A percentile compares a stretch with the other conserved stretches of the same genome.
Conservation (phyloP, 2,113 vertebrate genomes). For the Dryoscopus gambensis region DNA sequence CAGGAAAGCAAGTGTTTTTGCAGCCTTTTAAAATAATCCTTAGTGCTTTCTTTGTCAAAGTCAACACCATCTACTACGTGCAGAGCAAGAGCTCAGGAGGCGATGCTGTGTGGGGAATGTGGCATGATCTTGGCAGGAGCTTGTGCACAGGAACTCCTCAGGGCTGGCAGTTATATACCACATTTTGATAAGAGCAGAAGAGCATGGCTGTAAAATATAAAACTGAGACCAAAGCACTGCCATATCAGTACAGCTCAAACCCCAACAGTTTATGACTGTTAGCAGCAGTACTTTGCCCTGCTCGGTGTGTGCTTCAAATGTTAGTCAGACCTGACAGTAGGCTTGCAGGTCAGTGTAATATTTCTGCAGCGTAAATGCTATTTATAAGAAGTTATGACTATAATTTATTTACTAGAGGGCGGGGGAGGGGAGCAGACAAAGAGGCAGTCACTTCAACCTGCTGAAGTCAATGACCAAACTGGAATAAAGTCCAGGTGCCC, state of each 20-base stretch:
- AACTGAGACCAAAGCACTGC: conserved; percentile 6
- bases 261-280: not conserved
- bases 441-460: conserved; percentile 1
- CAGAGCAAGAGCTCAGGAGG: not conserved
- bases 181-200: not conserved
- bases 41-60: not conserved
- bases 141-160: not conserved
- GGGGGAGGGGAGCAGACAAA: not conserved
- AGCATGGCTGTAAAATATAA: not conserved
- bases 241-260: not conserved
- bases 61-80: not conserved
- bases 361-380: conserved; percentile 1
- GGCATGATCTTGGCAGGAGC: not conserved
- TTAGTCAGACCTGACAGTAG: conserved; percentile 4
- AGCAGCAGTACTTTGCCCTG: not conserved
- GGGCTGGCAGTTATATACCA: not conserved
- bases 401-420: conserved; percentile 14
- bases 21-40: not conserved
- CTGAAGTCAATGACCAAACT: not conserved
- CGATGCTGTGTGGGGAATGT: not conserved
- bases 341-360: conserved; percentile 22
- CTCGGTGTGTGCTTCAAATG: not conserved
- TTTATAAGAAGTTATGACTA: conserved; percentile 23
- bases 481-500: conserved; percentile 20
- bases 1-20: not conserved